Evolutionary conservation across 1,140 invertebrate species (phyloP), one percentile per base, ranked within the genome.

Genomic region (Atta texana): DNA sequence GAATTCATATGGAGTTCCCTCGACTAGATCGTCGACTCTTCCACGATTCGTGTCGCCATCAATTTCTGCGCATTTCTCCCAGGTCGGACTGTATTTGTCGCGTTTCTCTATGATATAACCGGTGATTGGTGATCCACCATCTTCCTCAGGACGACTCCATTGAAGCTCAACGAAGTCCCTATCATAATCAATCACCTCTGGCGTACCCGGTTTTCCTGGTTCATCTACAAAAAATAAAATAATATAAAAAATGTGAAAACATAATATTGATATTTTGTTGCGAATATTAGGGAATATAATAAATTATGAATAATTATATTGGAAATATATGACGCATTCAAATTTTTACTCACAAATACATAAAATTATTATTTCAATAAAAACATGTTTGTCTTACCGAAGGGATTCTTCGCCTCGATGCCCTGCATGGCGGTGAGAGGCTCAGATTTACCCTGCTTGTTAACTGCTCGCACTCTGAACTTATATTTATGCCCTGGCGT

Each of bases 321-420:
- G 8, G 4, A 63, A 77, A 49, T 12, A 44, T 16, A 61, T 16
- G 16, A 49, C 24, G 8, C 39, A 2, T 18, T 24, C 5, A 57
- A 68, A 24, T 55, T 0, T 39, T 80, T 76, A 12, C 3, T 51
- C 10, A 14, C 57, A 28, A n/a, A 44, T 49, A 28, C 31, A 34
- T 21, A 5, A 49, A 72, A 61, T 74, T 24, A 57, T 55, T 24
- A 34, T 51, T 39, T 71, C 18, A 14, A 53, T 21, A 18, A 71
- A 74, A 66, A 66, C 0, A 44, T 66, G 7, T 6, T 66, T 21
- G 0, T 77, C 93, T 96, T 96, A 97, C 98, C 98, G 95, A 98
- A 99, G 66, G 99, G 99, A 98, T 99, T 99, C 94, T 99, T 99
- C 63, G 99, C 99, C 94, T 99, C 97, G 88, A 98, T 98, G n/a